These are phyloP conservation scores for Papilio xuthus DNA, from an alignment of 1,140 invertebrate genomes.

Conservation along the genomic window DNA sequence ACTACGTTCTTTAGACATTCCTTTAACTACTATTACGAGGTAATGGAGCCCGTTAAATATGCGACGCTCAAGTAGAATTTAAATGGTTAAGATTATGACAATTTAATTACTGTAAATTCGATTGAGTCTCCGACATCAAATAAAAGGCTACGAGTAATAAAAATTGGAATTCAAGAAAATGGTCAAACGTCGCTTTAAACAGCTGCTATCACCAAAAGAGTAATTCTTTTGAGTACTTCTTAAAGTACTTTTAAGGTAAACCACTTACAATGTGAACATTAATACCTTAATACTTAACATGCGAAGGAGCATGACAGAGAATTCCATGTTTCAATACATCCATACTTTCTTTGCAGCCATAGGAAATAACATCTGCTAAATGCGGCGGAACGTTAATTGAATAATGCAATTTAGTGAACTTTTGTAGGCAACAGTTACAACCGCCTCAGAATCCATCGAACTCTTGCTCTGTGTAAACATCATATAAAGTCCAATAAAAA, in stretches of 20 bases:
- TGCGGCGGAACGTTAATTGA: constrained; percentile 11
- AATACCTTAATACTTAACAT: constrained; percentile 27
- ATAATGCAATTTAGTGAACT: constrained; percentile 25
- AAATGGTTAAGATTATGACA: constrained; percentile 26
- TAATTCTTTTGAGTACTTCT: not conserved
- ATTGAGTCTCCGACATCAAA: constrained; percentile 14
- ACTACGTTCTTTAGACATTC: not conserved
- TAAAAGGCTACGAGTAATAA: not conserved
- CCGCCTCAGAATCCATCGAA: not conserved
- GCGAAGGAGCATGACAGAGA: constrained; percentile 6
- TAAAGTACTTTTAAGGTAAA: constrained; percentile 33
- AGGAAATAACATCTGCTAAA: constrained; percentile 26
- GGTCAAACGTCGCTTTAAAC: not conserved
- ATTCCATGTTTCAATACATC: constrained; percentile 24
- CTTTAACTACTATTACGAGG: not conserved
- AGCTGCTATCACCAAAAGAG: constrained; percentile 25
- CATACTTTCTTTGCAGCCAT: constrained; percentile 14
- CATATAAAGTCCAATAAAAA: not conserved
- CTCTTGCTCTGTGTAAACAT: not conserved
- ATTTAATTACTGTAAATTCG: constrained; percentile 30
- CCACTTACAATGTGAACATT: constrained; percentile 27
- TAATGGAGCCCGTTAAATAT: constrained; percentile 6
- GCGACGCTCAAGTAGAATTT: not conserved
- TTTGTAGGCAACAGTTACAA: not conserved
- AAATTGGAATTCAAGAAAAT: constrained; percentile 26